Conservation (phyloP, 23 tunicate species). For the Ascidia mentula region DNA sequence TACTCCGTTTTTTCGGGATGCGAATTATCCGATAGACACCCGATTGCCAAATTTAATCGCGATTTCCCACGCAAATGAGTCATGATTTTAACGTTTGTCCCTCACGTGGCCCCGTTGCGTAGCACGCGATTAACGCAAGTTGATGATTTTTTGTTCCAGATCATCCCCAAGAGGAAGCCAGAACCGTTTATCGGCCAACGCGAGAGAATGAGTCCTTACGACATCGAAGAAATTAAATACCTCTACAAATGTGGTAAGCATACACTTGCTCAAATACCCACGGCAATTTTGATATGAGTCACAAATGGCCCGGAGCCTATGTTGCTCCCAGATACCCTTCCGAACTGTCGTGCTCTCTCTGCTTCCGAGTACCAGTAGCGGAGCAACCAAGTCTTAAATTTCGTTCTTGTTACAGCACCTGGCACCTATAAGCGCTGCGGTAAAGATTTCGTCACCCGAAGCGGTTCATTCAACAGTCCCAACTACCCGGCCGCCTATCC, state of each 20-base stretch:
- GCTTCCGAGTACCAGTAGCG: neutral
- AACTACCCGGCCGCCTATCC: conserved; percentile 73
- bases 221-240: conserved; percentile 96
- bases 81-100: conserved; percentile 7
- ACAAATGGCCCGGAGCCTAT: neutral
- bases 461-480: conserved; percentile 81
- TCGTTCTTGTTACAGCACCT: conserved; percentile 27
- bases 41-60: neutral
- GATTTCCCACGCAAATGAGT: conserved; percentile 13
- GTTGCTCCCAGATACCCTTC: neutral
- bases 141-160: conserved; percentile 14
- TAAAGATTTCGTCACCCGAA: conserved; percentile 65
- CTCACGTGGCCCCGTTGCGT: neutral
- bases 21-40: neutral
- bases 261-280: neutral
- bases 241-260: conserved; percentile 84
- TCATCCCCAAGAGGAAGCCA: conserved; percentile 61
- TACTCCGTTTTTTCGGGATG: neutral
- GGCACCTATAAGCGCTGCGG: conserved; percentile 87
- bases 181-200: conserved; percentile 89
- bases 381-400: neutral
- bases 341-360: neutral
- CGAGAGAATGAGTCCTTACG: conserved; percentile 87
- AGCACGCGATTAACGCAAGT: neutral
- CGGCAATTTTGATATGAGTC: too few species aligned